Conservation (phyloP, 2,797 vertebrate species). For the Hippopotamyrus pictus region DNA sequence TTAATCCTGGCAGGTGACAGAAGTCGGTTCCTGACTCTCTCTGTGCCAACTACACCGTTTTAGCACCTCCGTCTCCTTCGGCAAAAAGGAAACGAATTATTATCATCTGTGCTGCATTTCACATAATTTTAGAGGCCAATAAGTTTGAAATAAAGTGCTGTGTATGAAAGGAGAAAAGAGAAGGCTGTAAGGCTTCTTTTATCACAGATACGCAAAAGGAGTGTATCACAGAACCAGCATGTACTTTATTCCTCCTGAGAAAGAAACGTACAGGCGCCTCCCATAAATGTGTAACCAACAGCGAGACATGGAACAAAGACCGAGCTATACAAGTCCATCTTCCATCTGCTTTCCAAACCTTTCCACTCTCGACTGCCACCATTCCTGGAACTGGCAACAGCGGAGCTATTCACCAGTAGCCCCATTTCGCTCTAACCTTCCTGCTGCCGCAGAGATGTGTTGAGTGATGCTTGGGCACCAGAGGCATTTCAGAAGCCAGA, state of each 20-base stretch:
- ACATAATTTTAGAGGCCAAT: background rate
- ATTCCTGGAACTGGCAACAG: constrained; percentile 11
- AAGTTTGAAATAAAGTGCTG: background rate
- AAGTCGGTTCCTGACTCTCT: background rate
- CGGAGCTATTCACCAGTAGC: constrained; percentile 12
- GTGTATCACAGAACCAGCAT: background rate
- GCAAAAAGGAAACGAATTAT: background rate
- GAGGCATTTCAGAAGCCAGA: constrained; percentile 3
- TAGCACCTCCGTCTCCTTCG: background rate
- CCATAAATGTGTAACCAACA: background rate
- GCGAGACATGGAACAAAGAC: constrained; percentile 6
- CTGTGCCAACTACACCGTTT: background rate
- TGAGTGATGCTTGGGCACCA: constrained; percentile 17
- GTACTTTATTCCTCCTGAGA: background rate
- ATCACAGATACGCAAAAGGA: background rate
- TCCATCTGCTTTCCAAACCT: constrained; percentile 4
- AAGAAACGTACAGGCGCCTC: background rate
- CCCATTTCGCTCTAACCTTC: background rate
- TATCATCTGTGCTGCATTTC: background rate
- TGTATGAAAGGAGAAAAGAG: background rate
- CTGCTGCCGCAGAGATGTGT: constrained; percentile 12
- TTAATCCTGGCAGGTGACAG: background rate
- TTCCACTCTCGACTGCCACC: background rate
- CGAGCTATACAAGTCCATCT: background rate
- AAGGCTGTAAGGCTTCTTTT: background rate